These are phyloP conservation scores for Pilophorus perplexus DNA, from an alignment of 2,888 invertebrate genomes.

Conservation along the genomic window DNA sequence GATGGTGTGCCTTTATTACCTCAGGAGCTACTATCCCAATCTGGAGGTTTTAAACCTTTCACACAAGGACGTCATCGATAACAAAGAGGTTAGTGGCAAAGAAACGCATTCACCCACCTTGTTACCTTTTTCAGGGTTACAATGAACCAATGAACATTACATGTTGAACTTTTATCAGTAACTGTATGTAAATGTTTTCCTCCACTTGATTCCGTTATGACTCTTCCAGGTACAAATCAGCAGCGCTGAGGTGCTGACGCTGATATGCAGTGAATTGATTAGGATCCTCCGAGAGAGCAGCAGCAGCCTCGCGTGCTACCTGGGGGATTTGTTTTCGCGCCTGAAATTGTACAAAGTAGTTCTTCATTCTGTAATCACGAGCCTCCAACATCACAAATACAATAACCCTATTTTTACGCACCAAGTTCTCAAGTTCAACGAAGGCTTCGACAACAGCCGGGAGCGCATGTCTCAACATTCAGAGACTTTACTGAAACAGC, in stretches of 20 bases:
- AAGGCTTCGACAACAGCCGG: constrained; percentile 55
- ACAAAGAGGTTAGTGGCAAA: constrained; percentile 61
- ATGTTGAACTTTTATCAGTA: no score
- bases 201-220: neutral
- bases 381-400: constrained; percentile 58
- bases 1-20: constrained; percentile 73
- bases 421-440: constrained; percentile 70
- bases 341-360: constrained; percentile 82
- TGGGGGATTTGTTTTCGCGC: constrained; percentile 68
- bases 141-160: neutral
- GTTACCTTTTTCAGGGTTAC: no score
- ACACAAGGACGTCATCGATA: constrained; percentile 68
- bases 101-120: no score
- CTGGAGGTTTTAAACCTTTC: constrained; percentile 65
- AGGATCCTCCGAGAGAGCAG: constrained; percentile 73
- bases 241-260: constrained; percentile 69
- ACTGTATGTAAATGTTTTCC: no score
- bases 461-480: constrained; percentile 62
- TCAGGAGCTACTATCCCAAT: constrained; percentile 75
- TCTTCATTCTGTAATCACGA: constrained; percentile 75
- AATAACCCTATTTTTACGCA: constrained; percentile 63
- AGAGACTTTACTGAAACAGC: constrained; percentile 67
- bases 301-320: constrained; percentile 72
- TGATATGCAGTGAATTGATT: constrained; percentile 69
- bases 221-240: constrained; percentile 65